A percentile compares a stretch with the other conserved stretches of the same genome.
Evolutionary conservation across 2,797 vertebrate species (phyloP).

Genomic region (Menidia menidia): DNA sequence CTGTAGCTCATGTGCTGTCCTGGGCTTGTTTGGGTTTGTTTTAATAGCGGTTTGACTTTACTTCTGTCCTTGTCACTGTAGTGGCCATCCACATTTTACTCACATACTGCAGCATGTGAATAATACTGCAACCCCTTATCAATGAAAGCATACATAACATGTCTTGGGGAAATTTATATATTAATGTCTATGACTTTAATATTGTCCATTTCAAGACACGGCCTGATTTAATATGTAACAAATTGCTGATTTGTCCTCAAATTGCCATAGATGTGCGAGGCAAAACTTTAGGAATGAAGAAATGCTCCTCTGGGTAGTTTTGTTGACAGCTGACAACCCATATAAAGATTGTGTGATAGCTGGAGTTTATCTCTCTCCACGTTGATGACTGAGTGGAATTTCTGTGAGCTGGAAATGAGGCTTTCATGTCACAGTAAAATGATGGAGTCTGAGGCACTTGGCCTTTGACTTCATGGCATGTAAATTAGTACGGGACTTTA

Average conservation of each 20-base stretch:
- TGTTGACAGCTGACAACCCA: no score
- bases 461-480: constrained; percentile 12
- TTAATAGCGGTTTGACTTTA: not conserved
- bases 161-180: no score
- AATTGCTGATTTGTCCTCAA: no score
- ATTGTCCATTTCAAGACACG: not conserved
- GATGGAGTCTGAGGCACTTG: constrained; percentile 5
- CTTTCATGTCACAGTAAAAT: not conserved
- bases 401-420: not conserved
- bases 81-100: not conserved
- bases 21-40: constrained; percentile 11
- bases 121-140: no score
- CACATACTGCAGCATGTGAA: not conserved
- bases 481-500: constrained; percentile 25
- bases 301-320: no score
- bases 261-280: no score
- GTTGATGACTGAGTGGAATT: not conserved
- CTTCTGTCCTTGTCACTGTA: not conserved
- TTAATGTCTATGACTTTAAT: not conserved
- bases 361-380: not conserved
- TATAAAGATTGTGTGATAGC: not conserved
- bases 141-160: no score
- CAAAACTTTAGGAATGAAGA: no score
- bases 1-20: not conserved
- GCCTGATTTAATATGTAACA: no score